These are phyloP conservation scores for Tapera naevia DNA, from an alignment of 2,797 vertebrate genomes.

Conservation along the genomic window DNA sequence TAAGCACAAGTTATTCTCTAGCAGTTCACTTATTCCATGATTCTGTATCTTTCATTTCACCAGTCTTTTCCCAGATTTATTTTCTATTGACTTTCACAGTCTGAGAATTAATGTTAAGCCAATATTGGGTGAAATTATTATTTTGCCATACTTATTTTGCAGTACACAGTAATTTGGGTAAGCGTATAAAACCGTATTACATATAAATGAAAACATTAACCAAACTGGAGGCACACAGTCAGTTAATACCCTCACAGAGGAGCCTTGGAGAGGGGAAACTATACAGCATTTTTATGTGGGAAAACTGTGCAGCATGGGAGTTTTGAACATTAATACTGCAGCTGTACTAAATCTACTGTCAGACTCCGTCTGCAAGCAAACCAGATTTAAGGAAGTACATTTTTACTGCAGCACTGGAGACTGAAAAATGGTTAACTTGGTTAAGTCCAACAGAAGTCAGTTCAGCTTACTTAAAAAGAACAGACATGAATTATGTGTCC, in stretches of 20 bases:
- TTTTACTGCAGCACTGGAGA: constrained; percentile 40
- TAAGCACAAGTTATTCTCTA: neutral
- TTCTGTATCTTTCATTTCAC: constrained; percentile 49
- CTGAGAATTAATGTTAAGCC: constrained; percentile 62
- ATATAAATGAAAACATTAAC: constrained; percentile 63
- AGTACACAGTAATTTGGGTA: constrained; percentile 16
- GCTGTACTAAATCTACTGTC: constrained; percentile 71
- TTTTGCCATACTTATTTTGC: constrained; percentile 45
- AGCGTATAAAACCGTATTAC: constrained; percentile 25
- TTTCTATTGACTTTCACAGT: constrained; percentile 42
- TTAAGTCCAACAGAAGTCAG: neutral
- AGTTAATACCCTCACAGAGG: constrained; percentile 42
- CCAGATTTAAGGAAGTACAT: constrained; percentile 63
- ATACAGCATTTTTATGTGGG: constrained; percentile 68
- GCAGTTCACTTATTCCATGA: constrained; percentile 32
- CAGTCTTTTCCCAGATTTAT: constrained; percentile 55
- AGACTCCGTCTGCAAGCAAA: constrained; percentile 57
- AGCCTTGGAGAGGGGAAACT: constrained; percentile 61
- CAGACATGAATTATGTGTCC: neutral
- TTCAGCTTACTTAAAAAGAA: neutral
- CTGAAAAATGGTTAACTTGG: constrained; percentile 52
- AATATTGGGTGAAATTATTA: constrained; percentile 53
- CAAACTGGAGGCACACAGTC: constrained; percentile 39
- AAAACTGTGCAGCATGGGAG: constrained; percentile 65
- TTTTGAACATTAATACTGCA: constrained; percentile 70